Evolutionary conservation across 2,888 invertebrate species (phyloP), one percentile per base, ranked within the genome.

Genomic region (Mantis religiosa): DNA sequence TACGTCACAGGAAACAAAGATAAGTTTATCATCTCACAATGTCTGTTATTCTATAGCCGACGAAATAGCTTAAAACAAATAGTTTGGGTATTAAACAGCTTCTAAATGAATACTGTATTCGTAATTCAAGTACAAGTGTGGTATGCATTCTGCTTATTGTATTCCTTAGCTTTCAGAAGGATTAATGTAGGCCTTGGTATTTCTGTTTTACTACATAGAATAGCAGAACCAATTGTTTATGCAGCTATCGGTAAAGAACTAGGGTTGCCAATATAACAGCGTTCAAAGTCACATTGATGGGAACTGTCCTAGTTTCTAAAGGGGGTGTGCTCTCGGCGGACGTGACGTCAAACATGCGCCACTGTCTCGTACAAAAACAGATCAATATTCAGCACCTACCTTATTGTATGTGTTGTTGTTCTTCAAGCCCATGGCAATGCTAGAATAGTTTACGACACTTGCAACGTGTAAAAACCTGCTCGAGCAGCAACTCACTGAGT

Each of bases 371-470:
- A 88, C 84, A 27, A 30, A 54, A 71, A 71, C 25, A 71, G 54
- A 71, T 71, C 54, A 71, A 71, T 71, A 71, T 15, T 20, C 54
- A 71, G 20, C 54, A 71, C 54, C 54, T 71, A 71, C 54, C 54
- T 71, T 30, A 30, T 88, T 84, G 34, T 47, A 84, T n/a, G 30
- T 84, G 84, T 83, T 83, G 88, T 88, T 88, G 34, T 27, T 88
- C 34, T 85, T 88, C 88, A 88, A 84, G 14, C 88, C 88, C 88
- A 88, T 88, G 82, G 28, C 81, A 82, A 9, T 82, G 1, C 3
- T 9, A n/a, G n/a, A 28, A 28, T 20, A 25, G 8, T 41, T 30
- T 34, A 41, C 14, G n/a, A 81, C 47, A 12, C 85, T 86, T 54
- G 12, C 30, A 28, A 71, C 54, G 54, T 71, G 54, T 71, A 71